Base-by-base conservation (phyloP, 2,888 invertebrate species). In the Pheosia gnoma region DNA sequence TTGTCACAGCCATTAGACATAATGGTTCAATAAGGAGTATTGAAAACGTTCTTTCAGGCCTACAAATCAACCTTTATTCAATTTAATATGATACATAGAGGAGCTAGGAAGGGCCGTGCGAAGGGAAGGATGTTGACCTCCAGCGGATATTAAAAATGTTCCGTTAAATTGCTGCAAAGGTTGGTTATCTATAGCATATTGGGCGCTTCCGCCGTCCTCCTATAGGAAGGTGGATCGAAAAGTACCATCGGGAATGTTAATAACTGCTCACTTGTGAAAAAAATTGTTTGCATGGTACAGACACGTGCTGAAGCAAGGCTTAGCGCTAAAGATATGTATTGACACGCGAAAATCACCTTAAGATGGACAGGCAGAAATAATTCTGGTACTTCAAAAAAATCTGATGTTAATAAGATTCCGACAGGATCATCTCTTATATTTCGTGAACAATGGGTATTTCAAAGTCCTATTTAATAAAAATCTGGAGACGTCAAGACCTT, bases 21-120 rank as follows among this genome's bases (percentile, higher is more conserved):
- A 91, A 92, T 91, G 86, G 89, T 83, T 84, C 87, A 90, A 90
- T 89, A 84, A 88, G 86, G 84, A 89, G 87, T 90, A 91, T 90
- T 91, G 91, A 89, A 89, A 91, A 86, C 84, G 89, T 81, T 87
- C 84, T 86, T 87, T 87, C 85, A 87, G 85, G 82, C 86, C 85
- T 83, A 87, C 86, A 87, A 87, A 89, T 87, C 86, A 85, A 84
- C 86, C 84, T 87, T 91, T 77, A 75, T 75, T 85, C 86, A 88
- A 90, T 90, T 88, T 85, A 83, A 80, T 80, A 80, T 80, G 75
- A 79, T 80, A 79, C 78, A 80, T 83, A 80, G 25, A 25, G 75
- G 77, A 71, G 74, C 79, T 65, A 57, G 63, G 58, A 67, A 68
- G 70, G 78, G 78, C 84, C 86, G 86, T 87, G 89, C 82, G 87